These are phyloP conservation scores for Zootermopsis nevadensis DNA, from an alignment of 2,888 invertebrate species.

Conservation along the genomic window DNA sequence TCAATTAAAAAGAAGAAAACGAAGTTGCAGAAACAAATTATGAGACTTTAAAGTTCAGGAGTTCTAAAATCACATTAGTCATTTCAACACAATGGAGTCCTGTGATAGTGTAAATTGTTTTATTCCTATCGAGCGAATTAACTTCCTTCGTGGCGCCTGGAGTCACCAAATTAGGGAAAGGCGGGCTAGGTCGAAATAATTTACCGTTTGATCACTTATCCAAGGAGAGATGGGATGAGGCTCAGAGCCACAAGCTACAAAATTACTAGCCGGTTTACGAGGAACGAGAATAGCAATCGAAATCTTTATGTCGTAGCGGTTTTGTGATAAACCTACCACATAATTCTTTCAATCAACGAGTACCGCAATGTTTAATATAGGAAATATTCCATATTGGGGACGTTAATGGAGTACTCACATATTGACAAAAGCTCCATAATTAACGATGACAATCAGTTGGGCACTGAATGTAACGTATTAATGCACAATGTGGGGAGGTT, in stretches of 20 bases:
- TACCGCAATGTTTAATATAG: background rate
- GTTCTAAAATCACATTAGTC: background rate
- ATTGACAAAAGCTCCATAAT: no score
- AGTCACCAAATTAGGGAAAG: background rate
- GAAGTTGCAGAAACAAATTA: background rate
- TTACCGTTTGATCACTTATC: constrained; percentile 12
- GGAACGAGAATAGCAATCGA: background rate
- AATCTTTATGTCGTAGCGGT: background rate
- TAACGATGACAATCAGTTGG: no score
- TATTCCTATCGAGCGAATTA: constrained; percentile 5
- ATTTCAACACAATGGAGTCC: background rate
- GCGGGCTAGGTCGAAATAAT: background rate
- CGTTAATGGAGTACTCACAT: no score
- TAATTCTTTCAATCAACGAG: background rate
- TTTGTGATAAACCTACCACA: background rate
- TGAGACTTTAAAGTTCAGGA: background rate
- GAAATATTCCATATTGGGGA: no score
- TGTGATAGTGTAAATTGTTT: background rate
- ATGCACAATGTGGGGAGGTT: no score
- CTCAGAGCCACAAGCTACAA: background rate
- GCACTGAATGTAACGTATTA: no score
- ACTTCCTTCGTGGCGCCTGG: background rate
- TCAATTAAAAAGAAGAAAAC: background rate
- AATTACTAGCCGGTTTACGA: background rate
- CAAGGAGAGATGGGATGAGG: background rate